Evolutionary conservation across 2,888 invertebrate genomes (phyloP), one percentile per base, ranked within the genome.

Genomic region (Phania funesta): DNA sequence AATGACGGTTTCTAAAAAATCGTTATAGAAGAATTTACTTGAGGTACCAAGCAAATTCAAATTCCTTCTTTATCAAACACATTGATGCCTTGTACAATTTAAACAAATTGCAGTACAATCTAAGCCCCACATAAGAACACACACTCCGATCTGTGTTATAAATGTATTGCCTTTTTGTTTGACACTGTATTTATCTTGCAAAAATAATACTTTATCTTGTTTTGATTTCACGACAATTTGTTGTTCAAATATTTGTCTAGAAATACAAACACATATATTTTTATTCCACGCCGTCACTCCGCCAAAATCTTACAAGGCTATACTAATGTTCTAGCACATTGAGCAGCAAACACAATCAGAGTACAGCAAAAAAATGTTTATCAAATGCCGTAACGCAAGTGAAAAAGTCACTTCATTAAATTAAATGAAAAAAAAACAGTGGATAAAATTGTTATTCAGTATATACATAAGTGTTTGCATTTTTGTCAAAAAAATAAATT

Each of bases 211-310:
- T 80, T 80, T 71, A 68, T 54, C 52, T 13, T 52, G 65, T 76
- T 60, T 70, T 52, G 44, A 32, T 76, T 81, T 60, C 60, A 67
- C 71, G 73, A 81, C 76, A 81, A 81, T 81, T 81, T 81, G 80
- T 76, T 73, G 44, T 46, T 52, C 54, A 71, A 73, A 81, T 81
- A 76, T 76, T 76, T 76, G 71, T 13, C 32, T 35, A 38, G 8
- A 48, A 56, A 46, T 52, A 20, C 44, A 64, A 65, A 60, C 46
- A 70, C 38, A 65, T 20, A 50, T n/a, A 58, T 48, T 60, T 22
- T 35, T 18, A 20, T 35, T 44, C 32, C 16, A 60, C 9, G 26
- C 38, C 41, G 29, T 52, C 38, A 38, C n/a, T n/a, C n/a, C n/a
- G n/a, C 20, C 11, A 1, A 20, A 68, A 18, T 16, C 24, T 13